These are phyloP conservation scores for Chaetodon trifascialis DNA, from an alignment of 2,113 vertebrate species.

Conservation along the genomic window DNA sequence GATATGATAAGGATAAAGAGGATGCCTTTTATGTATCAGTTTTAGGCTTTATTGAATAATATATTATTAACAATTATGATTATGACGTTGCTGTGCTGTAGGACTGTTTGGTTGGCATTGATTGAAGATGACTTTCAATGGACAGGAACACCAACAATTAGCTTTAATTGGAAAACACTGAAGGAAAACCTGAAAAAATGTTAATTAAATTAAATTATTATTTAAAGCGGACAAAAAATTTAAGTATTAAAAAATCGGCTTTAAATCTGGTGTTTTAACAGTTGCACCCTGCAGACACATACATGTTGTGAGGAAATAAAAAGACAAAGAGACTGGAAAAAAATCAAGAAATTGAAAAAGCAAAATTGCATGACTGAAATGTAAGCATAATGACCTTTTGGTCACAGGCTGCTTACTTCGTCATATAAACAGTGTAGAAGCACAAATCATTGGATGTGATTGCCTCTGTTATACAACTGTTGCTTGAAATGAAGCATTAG, in stretches of 20 bases:
- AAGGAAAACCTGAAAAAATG: background rate
- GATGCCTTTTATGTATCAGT: constrained; percentile 7
- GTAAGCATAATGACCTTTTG: background rate
- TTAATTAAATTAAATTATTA: too few species aligned
- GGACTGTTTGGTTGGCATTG: constrained; percentile 8
- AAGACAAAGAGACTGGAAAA: background rate
- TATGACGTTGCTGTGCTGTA: background rate
- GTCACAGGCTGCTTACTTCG: background rate
- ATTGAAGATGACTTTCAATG: constrained; percentile 6
- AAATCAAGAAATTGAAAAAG: background rate
- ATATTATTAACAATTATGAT: too few species aligned
- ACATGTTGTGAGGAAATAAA: background rate
- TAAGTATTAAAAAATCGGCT: too few species aligned
- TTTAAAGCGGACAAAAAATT: too few species aligned
- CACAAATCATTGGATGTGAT: background rate
- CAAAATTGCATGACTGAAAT: background rate
- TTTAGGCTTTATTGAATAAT: background rate
- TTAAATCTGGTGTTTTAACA: too few species aligned
- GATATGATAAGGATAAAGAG: constrained; percentile 9
- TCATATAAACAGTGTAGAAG: background rate
- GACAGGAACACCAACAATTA: background rate
- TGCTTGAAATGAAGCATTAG: background rate
- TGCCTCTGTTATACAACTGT: background rate
- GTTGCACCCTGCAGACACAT: background rate
- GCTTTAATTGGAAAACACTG: background rate